These are phyloP conservation scores for Drosophila kuntzei DNA, from an alignment of 2,888 invertebrate genomes.

Conservation along the genomic window DNA sequence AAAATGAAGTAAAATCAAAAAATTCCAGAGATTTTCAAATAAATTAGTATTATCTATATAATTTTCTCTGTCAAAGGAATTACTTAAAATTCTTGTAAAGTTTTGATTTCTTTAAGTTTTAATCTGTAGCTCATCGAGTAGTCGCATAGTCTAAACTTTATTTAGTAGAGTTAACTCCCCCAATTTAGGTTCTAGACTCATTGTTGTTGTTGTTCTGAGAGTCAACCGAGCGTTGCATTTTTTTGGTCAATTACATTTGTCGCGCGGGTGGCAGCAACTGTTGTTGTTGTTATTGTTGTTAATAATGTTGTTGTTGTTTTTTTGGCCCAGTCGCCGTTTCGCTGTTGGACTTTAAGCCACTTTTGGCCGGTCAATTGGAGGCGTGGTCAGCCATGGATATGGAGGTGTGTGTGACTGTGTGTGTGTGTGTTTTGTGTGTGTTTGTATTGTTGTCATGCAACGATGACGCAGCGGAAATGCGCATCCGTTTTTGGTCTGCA, in stretches of 20 bases:
- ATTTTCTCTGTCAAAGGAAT: neutral
- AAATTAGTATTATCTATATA: no score
- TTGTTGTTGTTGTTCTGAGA: conserved; percentile 46
- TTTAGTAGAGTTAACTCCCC: neutral
- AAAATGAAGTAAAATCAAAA: no score
- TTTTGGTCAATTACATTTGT: conserved; percentile 80
- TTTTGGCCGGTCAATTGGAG: conserved; percentile 55
- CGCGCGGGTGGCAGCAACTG: conserved; percentile 65
- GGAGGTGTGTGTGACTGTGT: conserved; percentile 9
- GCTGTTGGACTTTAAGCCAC: conserved; percentile 29
- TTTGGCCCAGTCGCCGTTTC: conserved; percentile 21
- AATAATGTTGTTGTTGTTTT: conserved; percentile 5
- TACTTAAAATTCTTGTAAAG: neutral
- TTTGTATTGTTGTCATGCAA: conserved; percentile 73
- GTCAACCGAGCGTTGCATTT: conserved; percentile 74
- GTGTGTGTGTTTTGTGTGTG: neutral
- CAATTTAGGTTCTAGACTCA: conserved; percentile 41
- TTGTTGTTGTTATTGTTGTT: conserved; percentile 2
- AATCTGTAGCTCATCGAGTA: conserved; percentile 10
- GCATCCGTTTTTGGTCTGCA: conserved; percentile 68
- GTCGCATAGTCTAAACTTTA: conserved; percentile 5
- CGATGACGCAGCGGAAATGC: conserved; percentile 60
- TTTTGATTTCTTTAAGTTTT: neutral
- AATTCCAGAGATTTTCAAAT: no score
- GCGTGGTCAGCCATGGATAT: conserved; percentile 52